These are phyloP conservation scores for Hassar affinis DNA, from an alignment of 2,113 vertebrate species.

Conservation along the genomic window DNA sequence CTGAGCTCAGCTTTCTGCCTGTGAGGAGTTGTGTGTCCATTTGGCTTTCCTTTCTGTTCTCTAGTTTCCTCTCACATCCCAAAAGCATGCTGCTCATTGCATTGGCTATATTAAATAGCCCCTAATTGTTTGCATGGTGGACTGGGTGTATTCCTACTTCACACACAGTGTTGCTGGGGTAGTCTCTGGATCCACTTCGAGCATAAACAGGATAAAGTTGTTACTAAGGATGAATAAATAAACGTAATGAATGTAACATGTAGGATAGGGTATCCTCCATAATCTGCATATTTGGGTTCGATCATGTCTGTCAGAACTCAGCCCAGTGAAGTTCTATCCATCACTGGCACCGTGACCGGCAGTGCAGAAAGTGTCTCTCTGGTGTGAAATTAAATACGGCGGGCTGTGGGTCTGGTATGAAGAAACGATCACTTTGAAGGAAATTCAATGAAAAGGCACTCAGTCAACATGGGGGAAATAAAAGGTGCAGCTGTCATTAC, in stretches of 20 bases:
- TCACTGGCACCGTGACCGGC: constrained; percentile 32
- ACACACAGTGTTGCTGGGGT: not conserved
- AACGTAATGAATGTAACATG: not conserved
- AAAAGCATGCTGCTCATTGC: not conserved
- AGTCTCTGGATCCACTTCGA: not conserved
- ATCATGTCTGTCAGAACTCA: not conserved
- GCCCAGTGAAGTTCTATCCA: constrained; percentile 26
- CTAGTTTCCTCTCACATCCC: not conserved
- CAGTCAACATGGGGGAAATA: constrained; percentile 46
- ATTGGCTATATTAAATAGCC: not conserved
- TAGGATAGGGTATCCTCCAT: not conserved
- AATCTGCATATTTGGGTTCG: constrained; percentile 3
- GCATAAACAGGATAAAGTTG: not conserved
- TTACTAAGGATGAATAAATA: not conserved
- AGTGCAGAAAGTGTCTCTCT: constrained; percentile 50
- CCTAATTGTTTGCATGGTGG: not conserved
- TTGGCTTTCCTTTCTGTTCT: not conserved
- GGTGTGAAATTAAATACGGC: constrained; percentile 53
- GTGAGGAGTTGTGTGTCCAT: not conserved
- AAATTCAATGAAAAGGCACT: constrained; percentile 55
- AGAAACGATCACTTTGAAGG: constrained; percentile 48
- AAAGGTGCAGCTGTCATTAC: constrained; percentile 50
- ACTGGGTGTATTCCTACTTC: not conserved
- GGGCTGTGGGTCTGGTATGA: constrained; percentile 41
- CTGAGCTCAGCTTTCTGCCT: not conserved